These are phyloP conservation scores for Malurus melanocephalus DNA, from an alignment of 2,113 vertebrate species.

Conservation along the genomic window DNA sequence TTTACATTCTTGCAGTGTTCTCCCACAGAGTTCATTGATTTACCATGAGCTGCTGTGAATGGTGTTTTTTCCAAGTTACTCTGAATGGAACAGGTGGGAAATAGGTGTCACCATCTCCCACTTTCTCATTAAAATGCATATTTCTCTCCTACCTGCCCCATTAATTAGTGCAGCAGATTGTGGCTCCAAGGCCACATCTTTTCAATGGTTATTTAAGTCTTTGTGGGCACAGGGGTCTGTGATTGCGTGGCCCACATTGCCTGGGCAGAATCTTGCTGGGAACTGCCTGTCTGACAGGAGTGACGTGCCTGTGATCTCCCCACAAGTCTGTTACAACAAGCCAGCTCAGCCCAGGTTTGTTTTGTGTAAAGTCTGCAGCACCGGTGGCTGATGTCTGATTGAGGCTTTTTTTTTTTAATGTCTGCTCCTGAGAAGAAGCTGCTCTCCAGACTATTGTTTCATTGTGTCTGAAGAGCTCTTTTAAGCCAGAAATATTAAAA, in stretches of 20 bases:
- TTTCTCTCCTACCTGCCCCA: not conserved
- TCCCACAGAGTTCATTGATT: not conserved
- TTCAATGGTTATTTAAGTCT: not conserved
- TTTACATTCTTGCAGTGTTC: not conserved
- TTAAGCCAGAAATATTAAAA: constrained; percentile 35
- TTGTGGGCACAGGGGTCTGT: not conserved
- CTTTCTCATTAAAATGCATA: not conserved
- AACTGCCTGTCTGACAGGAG: not conserved
- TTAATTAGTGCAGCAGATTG: not conserved
- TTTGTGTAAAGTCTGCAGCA: constrained; percentile 50
- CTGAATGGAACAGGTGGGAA: not conserved
- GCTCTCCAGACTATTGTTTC: constrained; percentile 43
- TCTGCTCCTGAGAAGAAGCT: constrained; percentile 27
- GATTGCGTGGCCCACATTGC: not conserved
- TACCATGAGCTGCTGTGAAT: not conserved
- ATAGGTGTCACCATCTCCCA: not conserved
- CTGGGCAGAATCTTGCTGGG: not conserved
- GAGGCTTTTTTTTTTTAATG: constrained; percentile 9
- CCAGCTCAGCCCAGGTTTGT: constrained; percentile 21
- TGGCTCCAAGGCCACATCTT: not conserved
- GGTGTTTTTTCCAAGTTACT: not conserved
- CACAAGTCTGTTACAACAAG: not conserved
- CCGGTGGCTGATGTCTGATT: constrained; percentile 16
- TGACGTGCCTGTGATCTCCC: constrained; percentile 12
- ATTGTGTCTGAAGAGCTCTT: constrained; percentile 1